phyloP scores from a whole-genome alignment of 2,113 vertebrate genomes.

The Bucco capensis region DNA sequence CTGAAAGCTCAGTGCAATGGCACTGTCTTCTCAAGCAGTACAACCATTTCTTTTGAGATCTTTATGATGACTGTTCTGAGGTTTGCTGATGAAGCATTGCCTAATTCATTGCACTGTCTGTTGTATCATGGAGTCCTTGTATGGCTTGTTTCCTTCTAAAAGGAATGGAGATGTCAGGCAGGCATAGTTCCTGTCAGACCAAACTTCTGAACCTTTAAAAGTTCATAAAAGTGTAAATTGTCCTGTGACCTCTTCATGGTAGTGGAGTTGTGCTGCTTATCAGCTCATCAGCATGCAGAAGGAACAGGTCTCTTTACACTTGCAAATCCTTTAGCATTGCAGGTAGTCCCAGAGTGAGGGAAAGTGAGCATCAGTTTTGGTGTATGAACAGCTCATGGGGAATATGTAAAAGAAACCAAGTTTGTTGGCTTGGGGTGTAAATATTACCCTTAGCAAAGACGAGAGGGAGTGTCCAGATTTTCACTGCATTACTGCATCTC shows the following conservation, averaged over 20 bases:
- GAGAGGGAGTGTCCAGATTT: neutral
- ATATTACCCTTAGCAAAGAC: neutral
- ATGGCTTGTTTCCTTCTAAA: neutral
- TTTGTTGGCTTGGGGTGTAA: neutral
- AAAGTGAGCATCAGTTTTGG: neutral
- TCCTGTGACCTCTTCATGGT: neutral
- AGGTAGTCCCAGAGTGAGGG: neutral
- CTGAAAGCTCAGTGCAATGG: neutral
- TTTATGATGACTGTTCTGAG: neutral
- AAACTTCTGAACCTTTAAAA: neutral
- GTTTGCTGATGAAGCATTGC: neutral
- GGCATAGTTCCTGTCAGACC: neutral
- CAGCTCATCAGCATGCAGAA: neutral
- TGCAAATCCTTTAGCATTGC: neutral
- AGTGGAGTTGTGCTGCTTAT: neutral
- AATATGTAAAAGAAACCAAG: neutral
- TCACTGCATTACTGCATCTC: neutral
- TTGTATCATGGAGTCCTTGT: rapidly evolving
- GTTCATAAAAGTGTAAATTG: neutral
- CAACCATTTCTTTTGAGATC: neutral
- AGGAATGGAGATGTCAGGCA: neutral
- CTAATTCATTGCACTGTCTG: neutral
- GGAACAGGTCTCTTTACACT: neutral
- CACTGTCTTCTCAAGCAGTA: neutral
- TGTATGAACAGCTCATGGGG: rapidly evolving